A percentile compares a stretch with the other conserved stretches of the same genome.
Conservation (phyloP, 92 coral and sea anemone species). For the Paragorgia papillata region DNA sequence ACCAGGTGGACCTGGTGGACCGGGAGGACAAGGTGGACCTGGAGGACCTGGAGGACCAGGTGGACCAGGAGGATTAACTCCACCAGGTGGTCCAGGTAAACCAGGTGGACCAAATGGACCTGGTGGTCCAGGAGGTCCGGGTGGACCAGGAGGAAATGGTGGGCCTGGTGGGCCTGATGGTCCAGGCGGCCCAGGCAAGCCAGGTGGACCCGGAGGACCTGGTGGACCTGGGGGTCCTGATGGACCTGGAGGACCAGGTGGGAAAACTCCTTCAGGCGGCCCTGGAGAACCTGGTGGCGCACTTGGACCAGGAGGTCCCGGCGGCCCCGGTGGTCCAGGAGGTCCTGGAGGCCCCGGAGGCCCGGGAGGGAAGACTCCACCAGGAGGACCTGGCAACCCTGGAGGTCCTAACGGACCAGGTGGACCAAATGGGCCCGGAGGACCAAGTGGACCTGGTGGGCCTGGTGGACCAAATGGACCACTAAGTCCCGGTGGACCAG, state of each 20-base stretch:
- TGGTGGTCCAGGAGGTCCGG: slow-evolving; percentile 79
- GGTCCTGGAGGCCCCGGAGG: slow-evolving; percentile 68
- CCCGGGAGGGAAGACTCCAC: slow-evolving; percentile 57
- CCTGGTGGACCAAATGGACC: slow-evolving; percentile 60
- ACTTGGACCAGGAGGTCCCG: slow-evolving; percentile 65
- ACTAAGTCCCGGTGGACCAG: slow-evolving; percentile 65
- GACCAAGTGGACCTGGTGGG: slow-evolving; percentile 28
- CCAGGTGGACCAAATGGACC: slow-evolving; percentile 80
- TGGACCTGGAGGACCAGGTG: slow-evolving; percentile 73
- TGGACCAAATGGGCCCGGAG: slow-evolving; percentile 48
- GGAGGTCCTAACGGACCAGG: slow-evolving; percentile 63
- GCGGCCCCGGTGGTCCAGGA: slow-evolving; percentile 5
- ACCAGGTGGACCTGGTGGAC: slow-evolving; percentile 78
- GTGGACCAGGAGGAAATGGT: slow-evolving; percentile 66
- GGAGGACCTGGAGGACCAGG: slow-evolving; percentile 68
- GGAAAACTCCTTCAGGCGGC: slow-evolving; percentile 76
- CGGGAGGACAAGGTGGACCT: slow-evolving; percentile 80
- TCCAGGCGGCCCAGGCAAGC: slow-evolving; percentile 58
- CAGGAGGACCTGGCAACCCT: slow-evolving; percentile 68
- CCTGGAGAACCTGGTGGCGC: slow-evolving; percentile 71
- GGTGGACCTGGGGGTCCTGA: slow-evolving; percentile 68
- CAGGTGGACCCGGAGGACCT: slow-evolving; percentile 45
- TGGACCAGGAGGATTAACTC: slow-evolving; percentile 68
- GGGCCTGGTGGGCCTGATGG: slow-evolving; percentile 62
- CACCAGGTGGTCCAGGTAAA: slow-evolving; percentile 63